A percentile compares a stretch with the other conserved stretches of the same genome.
phyloP scores from a whole-genome alignment of 92 coral and sea anemone species.

The Porites rus region DNA sequence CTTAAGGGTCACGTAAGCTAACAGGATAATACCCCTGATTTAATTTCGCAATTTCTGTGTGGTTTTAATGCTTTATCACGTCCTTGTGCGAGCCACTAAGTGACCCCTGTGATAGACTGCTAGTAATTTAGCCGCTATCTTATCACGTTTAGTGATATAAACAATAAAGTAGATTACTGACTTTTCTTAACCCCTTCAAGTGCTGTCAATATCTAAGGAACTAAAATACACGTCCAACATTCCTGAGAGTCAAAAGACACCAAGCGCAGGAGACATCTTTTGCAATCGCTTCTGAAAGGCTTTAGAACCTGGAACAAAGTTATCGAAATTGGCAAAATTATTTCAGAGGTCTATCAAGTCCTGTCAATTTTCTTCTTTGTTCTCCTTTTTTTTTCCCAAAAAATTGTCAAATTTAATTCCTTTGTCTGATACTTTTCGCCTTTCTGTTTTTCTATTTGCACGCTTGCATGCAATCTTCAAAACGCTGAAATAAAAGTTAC shows the following conservation, averaged over 20 bases:
- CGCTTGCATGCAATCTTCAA: no score
- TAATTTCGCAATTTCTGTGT: not conserved
- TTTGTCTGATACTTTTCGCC: no score
- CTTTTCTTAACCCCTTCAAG: conserved; percentile 17
- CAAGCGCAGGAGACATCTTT: not conserved
- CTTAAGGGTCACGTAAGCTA: no score
- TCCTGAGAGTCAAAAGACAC: not conserved
- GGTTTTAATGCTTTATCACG: not conserved
- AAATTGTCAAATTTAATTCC: no score
- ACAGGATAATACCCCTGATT: no score
- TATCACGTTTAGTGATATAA: conserved; percentile 2
- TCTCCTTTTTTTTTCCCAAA: no score
- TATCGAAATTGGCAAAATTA: no score
- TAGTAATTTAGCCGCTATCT: not conserved
- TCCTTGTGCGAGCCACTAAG: not conserved
- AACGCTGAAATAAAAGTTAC: no score
- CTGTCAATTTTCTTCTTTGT: no score
- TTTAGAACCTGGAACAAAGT: no score
- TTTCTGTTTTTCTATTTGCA: no score
- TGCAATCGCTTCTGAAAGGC: not conserved
- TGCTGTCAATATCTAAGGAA: not conserved
- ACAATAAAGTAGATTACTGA: not conserved
- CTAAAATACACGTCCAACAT: not conserved
- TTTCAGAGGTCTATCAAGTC: no score
- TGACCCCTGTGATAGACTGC: not conserved